Evolutionary conservation across 2,888 invertebrate species (phyloP).

Genomic region (Sipha maydis): DNA sequence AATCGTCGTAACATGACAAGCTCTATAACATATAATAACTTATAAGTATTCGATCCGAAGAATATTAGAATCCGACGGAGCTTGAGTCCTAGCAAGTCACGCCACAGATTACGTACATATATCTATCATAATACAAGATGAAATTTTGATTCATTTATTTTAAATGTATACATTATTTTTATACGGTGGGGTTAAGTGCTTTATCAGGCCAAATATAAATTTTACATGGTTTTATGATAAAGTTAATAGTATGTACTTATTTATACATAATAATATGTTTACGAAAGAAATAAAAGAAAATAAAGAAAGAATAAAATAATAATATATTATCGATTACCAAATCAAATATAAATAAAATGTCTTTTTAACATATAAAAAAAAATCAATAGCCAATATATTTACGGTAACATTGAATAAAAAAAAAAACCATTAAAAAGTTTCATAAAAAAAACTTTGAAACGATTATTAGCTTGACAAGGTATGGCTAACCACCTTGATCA

Average conservation of each 20-base stretch:
- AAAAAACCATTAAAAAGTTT: slow-evolving; percentile 2
- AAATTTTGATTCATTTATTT: neutral
- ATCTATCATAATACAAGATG: neutral
- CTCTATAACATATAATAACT: neutral
- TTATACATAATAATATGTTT: neutral
- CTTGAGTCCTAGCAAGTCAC: neutral
- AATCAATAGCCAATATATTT: slow-evolving; percentile 3
- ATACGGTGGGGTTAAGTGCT: neutral
- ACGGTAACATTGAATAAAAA: slow-evolving; percentile 52
- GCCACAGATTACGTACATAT: neutral
- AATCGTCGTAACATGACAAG: neutral
- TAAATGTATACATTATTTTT: neutral
- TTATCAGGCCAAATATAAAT: neutral
- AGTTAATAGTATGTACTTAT: neutral
- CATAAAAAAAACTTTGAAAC: slow-evolving; percentile 28
- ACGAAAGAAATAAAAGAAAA: neutral
- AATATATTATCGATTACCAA: neutral
- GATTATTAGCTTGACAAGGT: neutral
- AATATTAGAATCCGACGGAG: neutral
- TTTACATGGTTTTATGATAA: neutral
- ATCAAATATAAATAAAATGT: neutral
- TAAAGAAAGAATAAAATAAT: neutral
- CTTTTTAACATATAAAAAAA: neutral
- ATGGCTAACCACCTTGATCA: neutral
- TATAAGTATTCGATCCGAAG: neutral